Evolutionary conservation across 30 jellyfish, hydroid and myxozoan genomes (phyloP).

Genomic region (Pseudorhiza aurosa): DNA sequence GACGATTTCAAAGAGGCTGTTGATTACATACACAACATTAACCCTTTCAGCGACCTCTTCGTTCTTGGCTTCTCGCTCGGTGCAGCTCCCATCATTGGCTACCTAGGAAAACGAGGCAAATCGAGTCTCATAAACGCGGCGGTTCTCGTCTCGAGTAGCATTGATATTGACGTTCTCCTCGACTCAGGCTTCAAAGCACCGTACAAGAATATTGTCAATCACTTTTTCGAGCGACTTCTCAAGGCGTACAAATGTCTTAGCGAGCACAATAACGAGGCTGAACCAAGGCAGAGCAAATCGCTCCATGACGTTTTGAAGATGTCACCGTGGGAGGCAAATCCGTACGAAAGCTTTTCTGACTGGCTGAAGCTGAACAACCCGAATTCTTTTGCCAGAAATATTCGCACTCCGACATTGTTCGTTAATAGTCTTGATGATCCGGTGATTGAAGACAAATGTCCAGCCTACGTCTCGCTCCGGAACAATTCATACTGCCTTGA

Average conservation of each 20-base stretch:
- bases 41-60: constrained; percentile 63
- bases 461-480: constrained; percentile 35
- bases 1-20: constrained; percentile 68
- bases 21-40: constrained; percentile 50
- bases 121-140: constrained; percentile 65
- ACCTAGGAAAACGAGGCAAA: constrained; percentile 54
- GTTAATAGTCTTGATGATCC: constrained; percentile 64
- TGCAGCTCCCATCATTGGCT: constrained; percentile 60
- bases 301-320: constrained; percentile 8
- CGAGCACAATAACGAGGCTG: not conserved
- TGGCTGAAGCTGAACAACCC: constrained; percentile 53
- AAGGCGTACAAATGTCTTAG: constrained; percentile 11
- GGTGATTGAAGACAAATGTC: constrained; percentile 28
- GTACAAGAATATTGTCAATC: constrained; percentile 9
- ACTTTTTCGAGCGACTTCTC: constrained; percentile 15
- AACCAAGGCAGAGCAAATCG: not conserved
- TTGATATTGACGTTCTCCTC: constrained; percentile 31
- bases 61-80: constrained; percentile 60
- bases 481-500: constrained; percentile 47
- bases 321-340: constrained; percentile 6
- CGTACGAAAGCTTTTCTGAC: constrained; percentile 35
- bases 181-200: constrained; percentile 50
- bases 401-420: constrained; percentile 66
- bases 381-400: constrained; percentile 1
- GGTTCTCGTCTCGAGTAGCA: constrained; percentile 39